Conservation (phyloP, 2,888 invertebrate genomes). For the Nemoura dubitans region DNA sequence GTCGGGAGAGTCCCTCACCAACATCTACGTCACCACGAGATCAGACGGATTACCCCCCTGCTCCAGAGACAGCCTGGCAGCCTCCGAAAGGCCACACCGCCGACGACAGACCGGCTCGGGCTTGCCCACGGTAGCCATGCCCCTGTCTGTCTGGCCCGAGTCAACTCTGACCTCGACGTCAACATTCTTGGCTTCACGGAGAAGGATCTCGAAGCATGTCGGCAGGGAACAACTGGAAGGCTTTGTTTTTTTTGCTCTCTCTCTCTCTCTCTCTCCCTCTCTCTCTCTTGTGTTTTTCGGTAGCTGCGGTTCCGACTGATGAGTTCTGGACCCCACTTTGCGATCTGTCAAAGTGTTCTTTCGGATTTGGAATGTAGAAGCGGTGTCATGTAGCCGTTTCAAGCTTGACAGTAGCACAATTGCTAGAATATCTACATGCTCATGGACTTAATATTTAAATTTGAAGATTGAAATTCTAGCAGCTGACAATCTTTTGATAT, state of each 20-base stretch:
- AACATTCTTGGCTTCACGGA: not conserved
- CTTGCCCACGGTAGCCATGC: not conserved
- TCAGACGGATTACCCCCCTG: conserved; percentile 37
- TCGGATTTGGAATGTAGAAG: not conserved
- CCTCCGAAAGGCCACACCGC: not conserved
- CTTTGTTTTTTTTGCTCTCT: not conserved
- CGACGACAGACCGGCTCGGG: not conserved
- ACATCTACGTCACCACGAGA: conserved; percentile 40
- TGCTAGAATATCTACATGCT: too few species aligned
- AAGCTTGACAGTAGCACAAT: not conserved
- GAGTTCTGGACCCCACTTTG: not conserved
- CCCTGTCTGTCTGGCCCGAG: conserved; percentile 18
- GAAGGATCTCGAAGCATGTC: not conserved
- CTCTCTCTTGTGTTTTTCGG: too few species aligned
- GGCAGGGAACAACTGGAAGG: not conserved
- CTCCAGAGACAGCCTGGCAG: not conserved
- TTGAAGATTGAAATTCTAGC: not conserved
- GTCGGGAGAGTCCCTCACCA: not conserved
- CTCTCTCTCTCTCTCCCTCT: too few species aligned
- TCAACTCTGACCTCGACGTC: conserved; percentile 15
- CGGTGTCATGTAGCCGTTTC: not conserved
- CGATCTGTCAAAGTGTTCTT: not conserved
- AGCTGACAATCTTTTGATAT: too few species aligned
- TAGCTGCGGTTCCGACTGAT: not conserved
- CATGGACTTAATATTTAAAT: not conserved